Evolutionary conservation across 2,113 vertebrate species (phyloP), one percentile per base, ranked within the genome.

Genomic region (Macrotis lagotis): DNA sequence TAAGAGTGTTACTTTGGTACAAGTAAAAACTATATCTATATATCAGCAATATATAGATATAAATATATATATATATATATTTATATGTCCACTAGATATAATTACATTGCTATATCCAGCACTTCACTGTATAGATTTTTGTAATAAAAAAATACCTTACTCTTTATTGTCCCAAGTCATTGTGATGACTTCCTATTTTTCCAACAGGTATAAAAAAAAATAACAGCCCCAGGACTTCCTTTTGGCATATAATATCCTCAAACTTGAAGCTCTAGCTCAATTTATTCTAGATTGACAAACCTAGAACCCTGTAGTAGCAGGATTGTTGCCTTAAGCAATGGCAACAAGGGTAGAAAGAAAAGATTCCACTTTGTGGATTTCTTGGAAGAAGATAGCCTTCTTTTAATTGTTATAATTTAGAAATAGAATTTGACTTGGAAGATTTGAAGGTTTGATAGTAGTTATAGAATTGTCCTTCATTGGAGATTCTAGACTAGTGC

Each of bases 61-160:
- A 98, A 37, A 83, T 96, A 97, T 97, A 97, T 98, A 98, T 66
- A 83, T 96, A 97, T 97, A 97, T 98, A 98, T 98, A 98, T 98
- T 98, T 98, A 98, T 98, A 97, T 98, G 97, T 98, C 94, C 97
- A 97, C 97, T 98, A 98, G 96, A 98, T 98, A 96, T 98, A 98
- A 98, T 98, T 98, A 98, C 98, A 98, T 98, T 99, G 97, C 98
- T 98, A 96, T 98, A 98, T 98, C 98, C 98, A 98, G 98, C 97
- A 98, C 98, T 96, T 98, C 98, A 98, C 98, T 99, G 98, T 99
- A 98, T 98, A 98, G 98, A 98, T 97, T 98, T 99, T 99, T 99
- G 98, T 99, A 99, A 99, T 99, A 99, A 99, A 59, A 59, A 99
- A 98, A 95, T 97, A 98, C 98, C 98, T 98, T 98, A 98, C 98